Evolutionary conservation across 2,113 vertebrate genomes (phyloP).

Genomic region (Ciconia boyciana): DNA sequence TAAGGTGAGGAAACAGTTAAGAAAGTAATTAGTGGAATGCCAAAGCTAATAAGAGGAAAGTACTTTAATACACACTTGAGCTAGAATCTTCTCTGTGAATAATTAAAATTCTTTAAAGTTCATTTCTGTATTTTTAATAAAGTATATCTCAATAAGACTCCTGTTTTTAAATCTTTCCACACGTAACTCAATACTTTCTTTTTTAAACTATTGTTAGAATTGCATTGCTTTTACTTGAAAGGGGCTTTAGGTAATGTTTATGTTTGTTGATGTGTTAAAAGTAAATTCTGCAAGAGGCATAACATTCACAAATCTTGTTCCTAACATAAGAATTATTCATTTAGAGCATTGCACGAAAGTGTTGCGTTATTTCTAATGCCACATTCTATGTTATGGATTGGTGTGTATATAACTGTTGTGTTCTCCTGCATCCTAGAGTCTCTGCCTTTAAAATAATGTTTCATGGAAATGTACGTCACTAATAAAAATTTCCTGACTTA

Average conservation of each 20-base stretch:
- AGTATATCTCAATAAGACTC: constrained; percentile 3
- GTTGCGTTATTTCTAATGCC: neutral
- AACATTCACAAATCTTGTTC: neutral
- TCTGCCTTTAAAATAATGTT: neutral
- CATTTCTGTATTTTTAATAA: constrained; percentile 55
- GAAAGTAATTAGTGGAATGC: constrained; percentile 73
- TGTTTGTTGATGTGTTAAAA: neutral
- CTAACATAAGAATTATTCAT: neutral
- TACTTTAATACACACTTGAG: constrained; percentile 71
- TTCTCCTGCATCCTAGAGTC: neutral
- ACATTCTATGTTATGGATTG: neutral
- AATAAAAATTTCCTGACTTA: neutral
- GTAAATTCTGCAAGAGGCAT: neutral
- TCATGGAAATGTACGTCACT: neutral
- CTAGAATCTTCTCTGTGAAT: constrained; percentile 65
- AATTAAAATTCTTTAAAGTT: constrained; percentile 64
- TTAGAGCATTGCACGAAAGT: neutral
- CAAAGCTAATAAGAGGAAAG: constrained; percentile 62
- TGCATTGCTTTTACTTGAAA: neutral
- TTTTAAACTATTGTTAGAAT: constrained; percentile 5
- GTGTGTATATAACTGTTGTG: neutral
- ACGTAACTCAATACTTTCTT: neutral
- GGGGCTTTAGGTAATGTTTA: neutral
- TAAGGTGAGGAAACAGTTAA: constrained; percentile 63
- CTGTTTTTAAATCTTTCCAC: neutral